A percentile compares a stretch with the other conserved stretches of the same genome.
Evolutionary conservation across 2,797 vertebrate species (phyloP).

Genomic region (Strix occidentalis): DNA sequence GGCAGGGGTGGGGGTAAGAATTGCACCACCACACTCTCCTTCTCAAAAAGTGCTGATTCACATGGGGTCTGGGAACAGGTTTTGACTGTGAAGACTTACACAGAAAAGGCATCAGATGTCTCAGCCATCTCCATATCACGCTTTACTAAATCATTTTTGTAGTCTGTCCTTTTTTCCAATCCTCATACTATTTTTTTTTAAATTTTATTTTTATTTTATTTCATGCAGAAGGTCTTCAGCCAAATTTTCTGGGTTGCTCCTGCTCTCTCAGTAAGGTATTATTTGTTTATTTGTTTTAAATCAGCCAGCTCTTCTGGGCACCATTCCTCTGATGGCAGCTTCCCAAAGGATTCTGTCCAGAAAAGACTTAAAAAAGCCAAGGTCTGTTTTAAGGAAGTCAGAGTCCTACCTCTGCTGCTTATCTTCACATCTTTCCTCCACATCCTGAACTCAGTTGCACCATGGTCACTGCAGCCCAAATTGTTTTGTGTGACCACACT

Average conservation of each 20-base stretch:
- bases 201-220: neutral
- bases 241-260: neutral
- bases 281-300: neutral
- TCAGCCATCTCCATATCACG: neutral
- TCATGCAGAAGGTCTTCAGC: neutral
- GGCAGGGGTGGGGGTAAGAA: too few species aligned
- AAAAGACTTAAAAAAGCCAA: neutral
- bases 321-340: neutral
- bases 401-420: neutral
- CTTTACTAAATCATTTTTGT: neutral
- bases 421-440: neutral
- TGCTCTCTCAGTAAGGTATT: neutral
- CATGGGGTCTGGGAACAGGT: neutral
- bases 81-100: neutral
- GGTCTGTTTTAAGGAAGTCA: neutral
- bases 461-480: neutral
- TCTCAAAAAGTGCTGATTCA: neutral
- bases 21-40: too few species aligned
- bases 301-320: neutral
- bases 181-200: neutral
- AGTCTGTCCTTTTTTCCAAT: neutral
- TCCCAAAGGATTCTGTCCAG: neutral
- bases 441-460: too few species aligned
- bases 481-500: neutral
- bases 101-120: neutral